Evolutionary conservation across 2,113 vertebrate genomes (phyloP).

Genomic region (Sceloporus undulatus): DNA sequence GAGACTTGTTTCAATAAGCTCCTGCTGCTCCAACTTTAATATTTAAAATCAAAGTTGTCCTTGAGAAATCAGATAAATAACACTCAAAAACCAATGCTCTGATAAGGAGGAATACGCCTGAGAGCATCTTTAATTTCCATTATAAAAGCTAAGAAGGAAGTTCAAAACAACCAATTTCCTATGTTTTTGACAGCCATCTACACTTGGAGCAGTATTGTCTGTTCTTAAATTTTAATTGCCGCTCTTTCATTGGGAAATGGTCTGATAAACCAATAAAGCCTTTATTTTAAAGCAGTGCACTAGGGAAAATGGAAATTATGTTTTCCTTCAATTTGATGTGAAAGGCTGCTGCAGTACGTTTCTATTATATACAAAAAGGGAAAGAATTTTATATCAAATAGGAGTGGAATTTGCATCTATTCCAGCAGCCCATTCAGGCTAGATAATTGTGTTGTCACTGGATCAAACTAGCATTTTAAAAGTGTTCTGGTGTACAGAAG

Average conservation of each 20-base stretch:
- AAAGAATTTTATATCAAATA: slow-evolving; percentile 30
- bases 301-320: slow-evolving; percentile 56
- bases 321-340: slow-evolving; percentile 62
- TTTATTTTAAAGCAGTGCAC: slow-evolving; percentile 64
- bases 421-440: slow-evolving; percentile 40
- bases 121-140: slow-evolving; percentile 31
- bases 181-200: slow-evolving; percentile 58
- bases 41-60: slow-evolving; percentile 35
- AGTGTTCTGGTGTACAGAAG: not conserved
- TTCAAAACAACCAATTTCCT: slow-evolving; percentile 67
- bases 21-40: not conserved
- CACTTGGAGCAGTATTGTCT: slow-evolving; percentile 52
- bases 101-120: slow-evolving; percentile 39
- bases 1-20: not conserved
- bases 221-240: slow-evolving; percentile 65
- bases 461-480: slow-evolving; percentile 40
- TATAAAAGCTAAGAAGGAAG: slow-evolving; percentile 46
- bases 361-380: slow-evolving; percentile 10
- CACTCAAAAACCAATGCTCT: slow-evolving; percentile 25
- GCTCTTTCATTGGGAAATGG: slow-evolving; percentile 66
- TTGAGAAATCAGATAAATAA: slow-evolving; percentile 58
- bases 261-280: slow-evolving; percentile 64
- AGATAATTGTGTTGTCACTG: slow-evolving; percentile 35
- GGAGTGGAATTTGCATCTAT: slow-evolving; percentile 50
- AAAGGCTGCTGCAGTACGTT: slow-evolving; percentile 48